phyloP scores from a whole-genome alignment of 2,113 vertebrate genomes.

The Siphamia tubifer region DNA sequence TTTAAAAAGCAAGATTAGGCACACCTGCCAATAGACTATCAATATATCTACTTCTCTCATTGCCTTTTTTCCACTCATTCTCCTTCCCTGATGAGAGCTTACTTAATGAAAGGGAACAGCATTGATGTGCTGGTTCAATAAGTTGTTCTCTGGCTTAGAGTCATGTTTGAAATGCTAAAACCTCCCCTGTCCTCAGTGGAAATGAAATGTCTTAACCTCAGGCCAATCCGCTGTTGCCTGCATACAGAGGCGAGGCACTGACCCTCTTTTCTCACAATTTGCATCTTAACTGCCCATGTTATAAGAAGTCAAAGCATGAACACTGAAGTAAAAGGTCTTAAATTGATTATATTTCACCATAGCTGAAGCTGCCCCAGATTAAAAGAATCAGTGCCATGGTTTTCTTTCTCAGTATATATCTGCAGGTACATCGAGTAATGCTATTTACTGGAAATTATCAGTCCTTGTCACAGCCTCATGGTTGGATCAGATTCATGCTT shows the following conservation, averaged over 20 bases:
- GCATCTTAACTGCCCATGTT: background rate
- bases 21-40: slow-evolving; percentile 66
- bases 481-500: background rate
- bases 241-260: slow-evolving; percentile 5
- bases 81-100: slow-evolving; percentile 52
- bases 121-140: slow-evolving; percentile 66
- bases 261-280: slow-evolving; percentile 11
- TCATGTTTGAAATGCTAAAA: slow-evolving; percentile 57
- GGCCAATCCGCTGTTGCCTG: slow-evolving; percentile 16
- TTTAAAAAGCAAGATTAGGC: slow-evolving; percentile 52
- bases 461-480: background rate
- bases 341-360: background rate
- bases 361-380: too few species aligned
- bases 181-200: slow-evolving; percentile 30
- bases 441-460: background rate
- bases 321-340: background rate
- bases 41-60: slow-evolving; percentile 59
- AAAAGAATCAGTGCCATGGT: background rate
- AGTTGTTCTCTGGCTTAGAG: slow-evolving; percentile 32
- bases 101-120: slow-evolving; percentile 64
- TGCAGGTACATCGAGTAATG: background rate
- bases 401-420: background rate
- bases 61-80: slow-evolving; percentile 40
- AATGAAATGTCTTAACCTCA: slow-evolving; percentile 46
- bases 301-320: slow-evolving; percentile 1